Evolutionary conservation across 1,140 invertebrate species (phyloP).

Genomic region (Drosophila arawakana): DNA sequence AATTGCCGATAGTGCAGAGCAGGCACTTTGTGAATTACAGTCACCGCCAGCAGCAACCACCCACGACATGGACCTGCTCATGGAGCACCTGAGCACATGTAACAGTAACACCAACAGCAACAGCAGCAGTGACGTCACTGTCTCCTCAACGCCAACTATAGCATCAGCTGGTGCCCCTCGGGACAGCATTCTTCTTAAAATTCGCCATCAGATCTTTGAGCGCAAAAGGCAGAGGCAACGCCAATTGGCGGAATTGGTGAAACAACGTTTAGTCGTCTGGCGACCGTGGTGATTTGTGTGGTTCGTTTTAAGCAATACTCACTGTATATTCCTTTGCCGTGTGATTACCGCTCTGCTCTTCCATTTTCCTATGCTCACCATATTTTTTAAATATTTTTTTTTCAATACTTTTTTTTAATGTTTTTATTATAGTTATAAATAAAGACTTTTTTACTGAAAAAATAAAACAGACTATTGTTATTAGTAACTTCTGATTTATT

Average conservation of each 20-base stretch:
- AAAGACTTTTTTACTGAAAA: conserved; percentile 39
- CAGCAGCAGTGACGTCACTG: background rate
- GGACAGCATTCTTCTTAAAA: conserved; percentile 76
- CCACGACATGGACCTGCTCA: conserved; percentile 65
- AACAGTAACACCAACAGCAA: background rate
- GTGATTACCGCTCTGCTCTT: conserved; percentile 65
- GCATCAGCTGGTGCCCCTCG: conserved; percentile 37
- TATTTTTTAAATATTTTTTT: background rate
- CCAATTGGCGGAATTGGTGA: conserved; percentile 58
- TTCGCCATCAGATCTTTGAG: conserved; percentile 80
- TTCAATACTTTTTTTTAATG: conserved; percentile 30
- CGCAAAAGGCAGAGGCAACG: conserved; percentile 70
- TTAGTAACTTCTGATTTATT: background rate
- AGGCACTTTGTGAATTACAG: conserved; percentile 18
- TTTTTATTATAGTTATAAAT: conserved; percentile 41
- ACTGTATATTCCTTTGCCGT: conserved; percentile 68
- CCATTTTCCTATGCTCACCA: conserved; percentile 45
- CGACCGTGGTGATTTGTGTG: conserved; percentile 64
- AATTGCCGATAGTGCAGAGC: background rate
- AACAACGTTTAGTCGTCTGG: conserved; percentile 72
- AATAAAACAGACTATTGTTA: background rate
- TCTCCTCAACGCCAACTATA: background rate
- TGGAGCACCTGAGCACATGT: conserved; percentile 54
- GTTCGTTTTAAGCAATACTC: conserved; percentile 26
- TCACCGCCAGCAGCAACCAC: conserved; percentile 12